A percentile compares a stretch with the other conserved stretches of the same genome.
Conservation (phyloP, 2,113 vertebrate genomes). For the Pterocles gutturalis region DNA sequence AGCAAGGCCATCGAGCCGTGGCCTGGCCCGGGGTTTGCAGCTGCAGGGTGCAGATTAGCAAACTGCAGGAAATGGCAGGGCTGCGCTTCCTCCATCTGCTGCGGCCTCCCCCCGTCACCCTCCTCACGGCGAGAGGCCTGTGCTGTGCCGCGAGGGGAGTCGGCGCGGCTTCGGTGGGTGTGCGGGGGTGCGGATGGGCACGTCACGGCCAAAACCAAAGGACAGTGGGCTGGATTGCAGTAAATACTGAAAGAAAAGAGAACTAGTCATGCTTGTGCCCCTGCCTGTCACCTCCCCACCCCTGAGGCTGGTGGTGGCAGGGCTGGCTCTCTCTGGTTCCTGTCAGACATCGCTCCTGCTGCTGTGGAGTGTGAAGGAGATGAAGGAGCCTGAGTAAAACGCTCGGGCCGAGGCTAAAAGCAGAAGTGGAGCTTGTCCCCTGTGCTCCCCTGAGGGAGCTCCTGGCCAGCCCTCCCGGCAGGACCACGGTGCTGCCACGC, state of each 20-base stretch:
- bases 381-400: neutral
- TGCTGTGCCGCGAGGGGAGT: rapidly evolving
- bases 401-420: neutral
- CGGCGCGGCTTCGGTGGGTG: neutral
- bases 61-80: neutral
- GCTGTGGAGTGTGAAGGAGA: neutral
- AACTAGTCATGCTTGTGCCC: rapidly evolving
- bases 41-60: neutral
- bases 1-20: neutral
- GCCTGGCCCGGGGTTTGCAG: neutral
- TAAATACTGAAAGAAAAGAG: neutral
- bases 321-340: neutral
- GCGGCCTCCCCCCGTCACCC: neutral
- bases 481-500: rapidly evolving
- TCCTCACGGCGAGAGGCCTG: rapidly evolving
- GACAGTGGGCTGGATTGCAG: neutral
- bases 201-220: rapidly evolving
- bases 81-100: neutral
- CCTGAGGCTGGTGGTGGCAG: neutral
- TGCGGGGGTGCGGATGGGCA: rapidly evolving
- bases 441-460: neutral
- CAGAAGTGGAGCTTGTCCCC: neutral
- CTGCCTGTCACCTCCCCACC: neutral
- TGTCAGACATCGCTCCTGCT: rapidly evolving
- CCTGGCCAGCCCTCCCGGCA: neutral